Conservation (phyloP, 2,797 vertebrate species). For the Yasuhikotakia modesta region DNA sequence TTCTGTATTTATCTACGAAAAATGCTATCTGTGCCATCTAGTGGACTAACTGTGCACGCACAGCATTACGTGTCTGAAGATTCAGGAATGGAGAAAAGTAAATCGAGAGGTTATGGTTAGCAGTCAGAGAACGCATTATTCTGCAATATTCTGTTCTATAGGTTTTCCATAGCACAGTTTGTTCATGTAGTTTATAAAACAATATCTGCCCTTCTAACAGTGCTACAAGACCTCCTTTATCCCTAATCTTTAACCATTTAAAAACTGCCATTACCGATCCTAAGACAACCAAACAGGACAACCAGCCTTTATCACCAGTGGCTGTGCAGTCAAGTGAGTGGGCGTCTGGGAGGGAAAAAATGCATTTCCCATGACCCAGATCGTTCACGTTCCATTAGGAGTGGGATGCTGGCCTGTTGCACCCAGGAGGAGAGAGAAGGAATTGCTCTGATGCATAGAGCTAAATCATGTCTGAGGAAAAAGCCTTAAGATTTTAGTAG, state of each 20-base stretch:
- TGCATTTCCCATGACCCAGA: conserved; percentile 65
- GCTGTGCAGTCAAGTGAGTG: conserved; percentile 43
- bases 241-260: neutral
- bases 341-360: conserved; percentile 35
- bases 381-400: conserved; percentile 70
- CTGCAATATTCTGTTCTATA: too few species aligned
- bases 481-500: neutral
- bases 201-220: neutral
- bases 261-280: too few species aligned
- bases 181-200: too few species aligned
- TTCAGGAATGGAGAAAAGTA: too few species aligned
- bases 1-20: neutral
- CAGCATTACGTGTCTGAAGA: neutral
- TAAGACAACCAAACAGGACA: neutral
- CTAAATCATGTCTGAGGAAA: neutral
- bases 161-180: too few species aligned
- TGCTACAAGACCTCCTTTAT: neutral
- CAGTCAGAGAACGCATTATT: too few species aligned
- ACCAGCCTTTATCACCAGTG: conserved; percentile 33
- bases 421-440: conserved; percentile 3
- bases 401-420: conserved; percentile 35
- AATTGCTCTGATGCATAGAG: too few species aligned
- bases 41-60: conserved; percentile 23
- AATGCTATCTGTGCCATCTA: conserved; percentile 47
- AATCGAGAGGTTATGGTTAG: too few species aligned